Base-by-base conservation (phyloP, 2,888 invertebrate genomes). In the Spilarctia lutea region DNA sequence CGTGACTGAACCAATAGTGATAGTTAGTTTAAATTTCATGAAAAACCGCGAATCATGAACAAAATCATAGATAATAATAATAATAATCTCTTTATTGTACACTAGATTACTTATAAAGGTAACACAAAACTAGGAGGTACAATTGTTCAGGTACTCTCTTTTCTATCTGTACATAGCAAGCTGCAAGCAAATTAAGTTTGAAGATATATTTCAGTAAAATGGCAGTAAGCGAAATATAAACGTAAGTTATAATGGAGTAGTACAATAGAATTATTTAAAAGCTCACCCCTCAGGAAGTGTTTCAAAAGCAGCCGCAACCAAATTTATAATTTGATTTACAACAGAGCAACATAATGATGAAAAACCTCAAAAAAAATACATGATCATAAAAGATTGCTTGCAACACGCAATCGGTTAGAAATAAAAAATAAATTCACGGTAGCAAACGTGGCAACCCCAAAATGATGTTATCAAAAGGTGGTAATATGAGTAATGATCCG, bases 401-500 rank as follows among this genome's bases (percentile, higher is more conserved):
- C 76, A 80, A 78, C 83, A 83, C 82, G 82, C 80, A 63, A 82
- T 52, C 75, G 69, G 68, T 75, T 71, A 70, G 73, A 48, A 27
- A 75, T 72, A 73, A 69, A 77, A 75, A 75, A 88, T 86, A 84
- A 88, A 90, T 90, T 90, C 87, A 71, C 74, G 81, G 88, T 85
- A 90, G 90, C 89, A 86, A 89, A 89, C 77, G 78, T 82, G 76
- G 72, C 77, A 87, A 88, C 81, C 85, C 88, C 86, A 86, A 90
- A 91, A 93, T 91, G 91, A 94, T 93, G 91, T 91, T 94, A 94
- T 94, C 94, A 91, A 87, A 81, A 94, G 93, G 94, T 94, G 94
- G 92, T 92, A 93, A 94, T 92, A 94, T 94, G 93, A 95, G 91
- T 93, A 94, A 94, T 94, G 94, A 93, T 89, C 88, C 92, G 85